Percentiles rank a stretch among this genome's conserved stretches.
These are phyloP conservation scores for Sturmia bella DNA, from an alignment of 2,888 invertebrate species.

Conservation along the genomic window DNA sequence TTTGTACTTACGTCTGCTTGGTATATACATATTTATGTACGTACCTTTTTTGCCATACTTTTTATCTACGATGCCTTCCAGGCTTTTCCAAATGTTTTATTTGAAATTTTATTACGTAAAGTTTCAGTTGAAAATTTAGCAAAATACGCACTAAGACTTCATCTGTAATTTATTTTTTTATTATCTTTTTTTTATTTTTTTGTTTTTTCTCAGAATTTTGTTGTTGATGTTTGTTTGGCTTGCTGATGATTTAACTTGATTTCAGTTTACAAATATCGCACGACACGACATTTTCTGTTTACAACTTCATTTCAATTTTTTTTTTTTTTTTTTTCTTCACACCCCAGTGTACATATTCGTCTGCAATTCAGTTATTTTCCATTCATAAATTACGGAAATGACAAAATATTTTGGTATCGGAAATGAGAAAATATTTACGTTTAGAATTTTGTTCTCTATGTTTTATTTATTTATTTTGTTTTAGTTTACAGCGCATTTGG, in stretches of 20 bases:
- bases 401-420: constrained; percentile 76
- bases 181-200: constrained; percentile 4
- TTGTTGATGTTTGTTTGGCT: constrained; percentile 20
- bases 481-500: not conserved
- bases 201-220: constrained; percentile 30
- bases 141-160: constrained; percentile 36
- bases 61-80: constrained; percentile 27
- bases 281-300: constrained; percentile 39
- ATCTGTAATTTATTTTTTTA: not conserved
- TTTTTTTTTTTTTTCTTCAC: too few species aligned
- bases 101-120: constrained; percentile 53
- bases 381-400: constrained; percentile 68
- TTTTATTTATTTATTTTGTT: constrained; percentile 11
- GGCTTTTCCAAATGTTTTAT: constrained; percentile 41
- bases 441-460: not conserved
- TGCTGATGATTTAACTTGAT: constrained; percentile 57
- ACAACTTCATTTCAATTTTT: constrained; percentile 38
- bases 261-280: constrained; percentile 27
- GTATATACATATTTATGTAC: not conserved
- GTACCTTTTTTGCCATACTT: not conserved
- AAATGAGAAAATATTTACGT: constrained; percentile 73
- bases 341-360: not conserved
- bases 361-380: constrained; percentile 35
- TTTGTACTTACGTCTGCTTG: not conserved
- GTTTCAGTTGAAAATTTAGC: constrained; percentile 34